Percentiles rank a stretch among this genome's conserved stretches.
Conservation (phyloP, 1,140 invertebrate species). For the Cepaea nemoralis region DNA sequence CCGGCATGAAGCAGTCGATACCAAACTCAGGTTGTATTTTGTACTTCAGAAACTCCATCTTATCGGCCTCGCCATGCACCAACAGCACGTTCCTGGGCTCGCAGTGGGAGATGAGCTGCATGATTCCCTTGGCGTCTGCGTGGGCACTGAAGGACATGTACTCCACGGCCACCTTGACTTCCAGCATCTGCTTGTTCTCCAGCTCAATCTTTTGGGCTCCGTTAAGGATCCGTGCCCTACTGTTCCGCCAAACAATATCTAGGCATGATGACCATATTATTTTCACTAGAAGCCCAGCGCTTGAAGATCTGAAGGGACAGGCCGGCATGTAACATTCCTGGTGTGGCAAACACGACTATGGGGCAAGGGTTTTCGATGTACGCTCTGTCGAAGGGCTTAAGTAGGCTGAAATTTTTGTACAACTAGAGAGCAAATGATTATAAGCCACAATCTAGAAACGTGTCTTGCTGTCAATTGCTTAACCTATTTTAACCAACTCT, state of each 20-base stretch:
- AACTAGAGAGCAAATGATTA: too few relatives aligned
- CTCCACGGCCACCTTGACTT: constrained; percentile 98
- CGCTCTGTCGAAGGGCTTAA: constrained; percentile 91
- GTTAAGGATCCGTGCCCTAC: constrained; percentile 96
- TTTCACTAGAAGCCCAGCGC: constrained; percentile 98
- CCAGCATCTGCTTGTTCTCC: constrained; percentile 83
- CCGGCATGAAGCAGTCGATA: constrained; percentile 93
- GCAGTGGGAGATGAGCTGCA: constrained; percentile 98
- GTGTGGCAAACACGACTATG: constrained; percentile 99
- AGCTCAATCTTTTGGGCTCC: constrained; percentile 96
- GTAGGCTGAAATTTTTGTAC: too few relatives aligned
- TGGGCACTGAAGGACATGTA: constrained; percentile 99
- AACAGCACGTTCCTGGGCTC: constrained; percentile 97
- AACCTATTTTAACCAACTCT: too few relatives aligned
- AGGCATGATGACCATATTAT: constrained; percentile 99
- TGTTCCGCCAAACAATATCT: constrained; percentile 99
- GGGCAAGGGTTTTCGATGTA: constrained; percentile 98
- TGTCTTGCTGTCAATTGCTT: too few relatives aligned
- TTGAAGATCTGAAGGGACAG: constrained; percentile 98
- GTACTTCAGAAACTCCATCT: constrained; percentile 94
- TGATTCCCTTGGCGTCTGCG: constrained; percentile 99
- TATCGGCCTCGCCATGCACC: constrained; percentile 88
- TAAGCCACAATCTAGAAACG: too few relatives aligned
- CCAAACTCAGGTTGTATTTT: constrained; percentile 87
- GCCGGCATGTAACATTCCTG: constrained; percentile 99